These are phyloP conservation scores for Morinoia aosen DNA, from an alignment of 2,888 invertebrate genomes.

Conservation along the genomic window DNA sequence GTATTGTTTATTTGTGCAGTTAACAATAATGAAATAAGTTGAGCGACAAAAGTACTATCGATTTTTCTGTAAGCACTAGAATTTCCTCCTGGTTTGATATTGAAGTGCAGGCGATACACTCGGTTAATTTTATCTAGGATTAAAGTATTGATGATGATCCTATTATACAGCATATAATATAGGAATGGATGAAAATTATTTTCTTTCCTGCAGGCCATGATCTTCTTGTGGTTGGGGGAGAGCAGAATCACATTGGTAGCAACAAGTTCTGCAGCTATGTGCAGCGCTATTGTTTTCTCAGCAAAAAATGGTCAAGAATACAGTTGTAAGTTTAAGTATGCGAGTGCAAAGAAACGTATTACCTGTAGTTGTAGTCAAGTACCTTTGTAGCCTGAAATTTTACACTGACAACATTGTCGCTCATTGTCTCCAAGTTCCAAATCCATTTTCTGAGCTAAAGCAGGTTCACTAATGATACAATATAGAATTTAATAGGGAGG, in stretches of 20 bases:
- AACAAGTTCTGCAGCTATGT: background rate
- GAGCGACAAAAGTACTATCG: background rate
- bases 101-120: background rate
- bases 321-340: background rate
- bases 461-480: too few species aligned
- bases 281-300: background rate
- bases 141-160: background rate
- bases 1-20: background rate
- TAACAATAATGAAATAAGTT: background rate
- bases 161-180: background rate
- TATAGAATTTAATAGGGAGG: too few species aligned
- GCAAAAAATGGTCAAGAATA: background rate
- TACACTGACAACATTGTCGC: too few species aligned
- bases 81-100: background rate
- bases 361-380: too few species aligned
- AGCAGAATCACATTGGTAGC: slow-evolving; percentile 1
- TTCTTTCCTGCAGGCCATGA: background rate
- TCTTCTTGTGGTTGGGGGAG: slow-evolving; percentile 1
- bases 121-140: background rate
- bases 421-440: too few species aligned
- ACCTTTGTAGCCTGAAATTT: too few species aligned
- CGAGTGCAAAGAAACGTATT: too few species aligned
- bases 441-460: too few species aligned
- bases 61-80: background rate
- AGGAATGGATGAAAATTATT: background rate